Percentiles rank a stretch among this genome's conserved stretches.
Evolutionary conservation across 2,113 vertebrate genomes (phyloP).

Genomic region (Equus przewalskii): DNA sequence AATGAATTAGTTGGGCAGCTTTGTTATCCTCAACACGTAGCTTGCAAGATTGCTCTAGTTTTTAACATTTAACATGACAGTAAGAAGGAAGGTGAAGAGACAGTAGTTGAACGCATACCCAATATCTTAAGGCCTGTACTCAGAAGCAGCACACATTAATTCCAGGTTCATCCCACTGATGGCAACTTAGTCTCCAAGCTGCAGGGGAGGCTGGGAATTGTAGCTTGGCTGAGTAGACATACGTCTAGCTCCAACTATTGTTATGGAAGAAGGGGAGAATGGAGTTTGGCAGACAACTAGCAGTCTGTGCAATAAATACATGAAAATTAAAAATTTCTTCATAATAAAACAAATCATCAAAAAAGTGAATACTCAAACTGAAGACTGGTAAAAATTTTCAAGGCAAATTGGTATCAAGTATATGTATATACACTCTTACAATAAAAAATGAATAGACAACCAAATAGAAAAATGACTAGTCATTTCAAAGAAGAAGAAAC

Average conservation of each 20-base stretch:
- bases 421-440: background rate
- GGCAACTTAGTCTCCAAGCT: background rate
- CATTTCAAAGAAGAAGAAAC: background rate
- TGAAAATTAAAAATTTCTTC: slow-evolving; percentile 9
- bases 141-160: background rate
- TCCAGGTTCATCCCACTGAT: background rate
- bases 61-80: background rate
- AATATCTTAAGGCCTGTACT: background rate
- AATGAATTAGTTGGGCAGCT: background rate
- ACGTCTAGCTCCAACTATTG: background rate
- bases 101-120: background rate
- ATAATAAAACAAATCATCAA: background rate
- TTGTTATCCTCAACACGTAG: background rate
- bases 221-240: background rate
- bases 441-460: background rate
- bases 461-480: background rate
- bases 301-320: background rate
- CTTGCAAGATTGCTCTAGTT: background rate
- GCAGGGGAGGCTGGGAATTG: background rate
- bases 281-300: background rate
- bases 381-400: background rate
- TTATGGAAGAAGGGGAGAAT: background rate
- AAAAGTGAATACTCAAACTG: background rate
- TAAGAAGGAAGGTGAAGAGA: slow-evolving; percentile 5
- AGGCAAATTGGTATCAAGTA: background rate